These are phyloP conservation scores for Gambusia holbrooki DNA, from an alignment of 2,113 vertebrate genomes.

Conservation along the genomic window DNA sequence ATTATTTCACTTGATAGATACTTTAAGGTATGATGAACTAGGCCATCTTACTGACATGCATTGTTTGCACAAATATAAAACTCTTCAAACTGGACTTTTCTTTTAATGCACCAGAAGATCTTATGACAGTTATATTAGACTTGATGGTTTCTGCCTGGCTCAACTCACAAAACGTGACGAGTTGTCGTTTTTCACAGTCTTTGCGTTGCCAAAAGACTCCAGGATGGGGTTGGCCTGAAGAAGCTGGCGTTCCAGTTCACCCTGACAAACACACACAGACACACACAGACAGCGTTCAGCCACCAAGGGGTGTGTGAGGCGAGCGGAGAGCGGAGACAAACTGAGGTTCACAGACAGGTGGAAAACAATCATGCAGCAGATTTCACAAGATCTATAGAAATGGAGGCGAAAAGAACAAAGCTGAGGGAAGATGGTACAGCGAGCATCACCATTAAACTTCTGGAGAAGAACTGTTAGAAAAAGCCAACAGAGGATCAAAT, in stretches of 20 bases:
- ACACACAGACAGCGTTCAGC: background rate
- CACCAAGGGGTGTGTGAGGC: background rate
- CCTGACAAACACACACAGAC: constrained; percentile 79
- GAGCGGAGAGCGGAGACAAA: constrained; percentile 3
- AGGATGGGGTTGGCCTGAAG: constrained; percentile 98
- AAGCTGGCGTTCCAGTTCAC: constrained; percentile 95
- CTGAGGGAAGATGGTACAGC: background rate
- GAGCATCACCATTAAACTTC: background rate
- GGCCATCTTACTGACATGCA: background rate
- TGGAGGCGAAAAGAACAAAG: constrained; percentile 1
- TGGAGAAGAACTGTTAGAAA: background rate
- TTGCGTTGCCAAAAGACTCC: constrained; percentile 97
- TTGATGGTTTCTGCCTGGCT: background rate
- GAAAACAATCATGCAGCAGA: constrained; percentile 42
- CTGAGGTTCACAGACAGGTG: constrained; percentile 7
- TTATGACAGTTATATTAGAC: background rate
- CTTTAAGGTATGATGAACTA: background rate
- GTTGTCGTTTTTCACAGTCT: constrained; percentile 99
- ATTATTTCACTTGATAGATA: background rate
- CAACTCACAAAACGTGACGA: constrained; percentile 97
- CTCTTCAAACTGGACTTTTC: background rate
- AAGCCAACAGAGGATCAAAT: background rate
- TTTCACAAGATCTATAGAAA: background rate
- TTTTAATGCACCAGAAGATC: background rate
- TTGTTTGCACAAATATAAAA: background rate